These are phyloP conservation scores for Sylvietta virens DNA, from an alignment of 2,113 vertebrate species.

Conservation along the genomic window DNA sequence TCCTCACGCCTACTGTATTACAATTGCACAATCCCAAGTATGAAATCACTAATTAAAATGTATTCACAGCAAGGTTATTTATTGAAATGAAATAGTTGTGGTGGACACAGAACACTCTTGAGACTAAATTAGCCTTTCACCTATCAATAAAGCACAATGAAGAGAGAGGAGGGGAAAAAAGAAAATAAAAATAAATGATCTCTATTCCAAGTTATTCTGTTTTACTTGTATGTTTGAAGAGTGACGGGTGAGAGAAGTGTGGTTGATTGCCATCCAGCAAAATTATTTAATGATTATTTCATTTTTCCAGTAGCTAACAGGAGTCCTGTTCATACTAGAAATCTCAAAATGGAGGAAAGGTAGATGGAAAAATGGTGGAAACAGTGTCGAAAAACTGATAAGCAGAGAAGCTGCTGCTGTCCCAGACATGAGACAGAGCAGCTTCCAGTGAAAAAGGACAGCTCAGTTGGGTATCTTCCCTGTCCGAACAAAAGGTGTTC, in stretches of 20 bases:
- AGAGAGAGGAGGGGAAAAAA: neutral
- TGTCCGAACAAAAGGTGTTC: neutral
- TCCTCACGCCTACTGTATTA: conserved; percentile 1
- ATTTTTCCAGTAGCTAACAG: neutral
- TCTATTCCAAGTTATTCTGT: neutral
- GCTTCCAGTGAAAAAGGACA: neutral
- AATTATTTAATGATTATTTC: neutral
- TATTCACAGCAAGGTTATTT: conserved; percentile 37
- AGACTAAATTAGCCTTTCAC: conserved; percentile 19
- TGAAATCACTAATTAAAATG: conserved; percentile 61
- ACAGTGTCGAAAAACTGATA: neutral
- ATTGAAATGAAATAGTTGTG: neutral
- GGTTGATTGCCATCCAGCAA: neutral
- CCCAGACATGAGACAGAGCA: neutral
- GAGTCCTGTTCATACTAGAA: neutral
- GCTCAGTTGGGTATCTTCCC: neutral
- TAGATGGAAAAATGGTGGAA: neutral
- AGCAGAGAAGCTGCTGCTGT: neutral
- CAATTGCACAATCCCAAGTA: conserved; percentile 14
- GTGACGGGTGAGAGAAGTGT: neutral
- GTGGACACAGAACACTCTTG: neutral
- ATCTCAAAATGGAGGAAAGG: neutral
- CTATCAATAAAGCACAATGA: neutral
- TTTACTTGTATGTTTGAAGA: neutral
- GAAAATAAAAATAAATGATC: neutral